phyloP scores from a whole-genome alignment of 2,113 vertebrate genomes.

The Carassius gibelio region DNA sequence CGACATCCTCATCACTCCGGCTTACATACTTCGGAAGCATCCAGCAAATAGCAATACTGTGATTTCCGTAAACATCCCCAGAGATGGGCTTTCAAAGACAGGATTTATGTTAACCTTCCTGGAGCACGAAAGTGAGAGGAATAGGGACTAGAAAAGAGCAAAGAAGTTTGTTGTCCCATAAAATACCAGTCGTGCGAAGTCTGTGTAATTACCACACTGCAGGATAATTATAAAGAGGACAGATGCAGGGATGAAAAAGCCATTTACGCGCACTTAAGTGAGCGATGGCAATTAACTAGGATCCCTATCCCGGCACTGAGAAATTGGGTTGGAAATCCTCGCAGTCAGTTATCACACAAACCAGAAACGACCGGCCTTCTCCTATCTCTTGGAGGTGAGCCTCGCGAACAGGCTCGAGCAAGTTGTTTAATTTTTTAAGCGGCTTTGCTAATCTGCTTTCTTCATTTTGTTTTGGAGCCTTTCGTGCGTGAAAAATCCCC shows the following conservation, averaged over 20 bases:
- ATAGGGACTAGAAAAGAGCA: constrained; percentile 43
- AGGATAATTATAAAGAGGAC: constrained; percentile 59
- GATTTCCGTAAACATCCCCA: constrained; percentile 30
- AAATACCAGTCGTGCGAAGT: constrained; percentile 52
- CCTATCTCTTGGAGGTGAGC: constrained; percentile 57
- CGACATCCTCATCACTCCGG: constrained; percentile 24
- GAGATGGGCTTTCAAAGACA: constrained; percentile 42
- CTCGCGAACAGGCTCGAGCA: constrained; percentile 18
- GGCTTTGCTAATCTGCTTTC: constrained; percentile 58
- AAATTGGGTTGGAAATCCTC: constrained; percentile 52
- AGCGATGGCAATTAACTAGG: constrained; percentile 55
- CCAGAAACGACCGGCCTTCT: constrained; percentile 45
- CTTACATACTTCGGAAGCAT: constrained; percentile 44
- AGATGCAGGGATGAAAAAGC: constrained; percentile 55
- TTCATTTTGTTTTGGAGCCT: constrained; percentile 60
- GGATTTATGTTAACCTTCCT: constrained; percentile 40
- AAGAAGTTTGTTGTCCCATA: constrained; percentile 53
- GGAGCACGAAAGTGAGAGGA: constrained; percentile 26
- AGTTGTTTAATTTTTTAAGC: constrained; percentile 59
- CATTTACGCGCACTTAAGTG: constrained; percentile 57
- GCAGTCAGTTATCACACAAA: constrained; percentile 49
- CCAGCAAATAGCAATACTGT: constrained; percentile 8
- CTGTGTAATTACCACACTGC: constrained; percentile 58
- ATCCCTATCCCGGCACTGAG: constrained; percentile 51
- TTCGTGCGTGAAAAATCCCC: constrained; percentile 58